These are phyloP conservation scores for Cheilosia urbana DNA, from an alignment of 2,888 invertebrate species.

Conservation along the genomic window DNA sequence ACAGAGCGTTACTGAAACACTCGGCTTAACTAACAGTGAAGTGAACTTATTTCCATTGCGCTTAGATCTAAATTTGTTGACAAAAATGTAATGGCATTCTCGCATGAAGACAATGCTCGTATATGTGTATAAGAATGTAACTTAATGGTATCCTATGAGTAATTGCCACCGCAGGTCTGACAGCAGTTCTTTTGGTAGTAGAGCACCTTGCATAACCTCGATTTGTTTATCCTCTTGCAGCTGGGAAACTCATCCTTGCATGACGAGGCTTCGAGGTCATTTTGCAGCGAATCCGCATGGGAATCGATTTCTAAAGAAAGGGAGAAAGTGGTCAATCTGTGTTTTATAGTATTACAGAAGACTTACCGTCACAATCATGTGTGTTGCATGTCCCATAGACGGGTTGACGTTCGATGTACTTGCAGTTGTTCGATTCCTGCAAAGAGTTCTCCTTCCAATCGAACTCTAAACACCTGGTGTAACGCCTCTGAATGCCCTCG, in stretches of 20 bases:
- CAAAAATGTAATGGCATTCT: constrained; percentile 32
- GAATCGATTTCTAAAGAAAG: constrained; percentile 66
- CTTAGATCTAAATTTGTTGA: constrained; percentile 30
- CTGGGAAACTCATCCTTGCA: constrained; percentile 89
- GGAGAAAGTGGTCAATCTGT: background rate
- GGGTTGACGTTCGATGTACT: constrained; percentile 83
- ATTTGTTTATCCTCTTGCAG: constrained; percentile 92
- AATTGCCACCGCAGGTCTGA: constrained; percentile 85
- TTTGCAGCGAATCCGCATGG: constrained; percentile 51
- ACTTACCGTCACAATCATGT: constrained; percentile 83
- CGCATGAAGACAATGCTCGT: constrained; percentile 15
- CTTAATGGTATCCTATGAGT: constrained; percentile 17
- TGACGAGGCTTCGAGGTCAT: constrained; percentile 78
- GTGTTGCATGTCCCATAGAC: constrained; percentile 84
- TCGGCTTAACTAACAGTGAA: constrained; percentile 23
- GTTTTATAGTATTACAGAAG: background rate
- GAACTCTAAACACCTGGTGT: constrained; percentile 85
- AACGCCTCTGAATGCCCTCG: constrained; percentile 85
- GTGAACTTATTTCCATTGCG: background rate
- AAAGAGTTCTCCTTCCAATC: constrained; percentile 81
- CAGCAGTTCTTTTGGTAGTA: constrained; percentile 94
- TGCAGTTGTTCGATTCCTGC: constrained; percentile 83
- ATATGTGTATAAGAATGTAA: background rate
- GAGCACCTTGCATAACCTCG: constrained; percentile 91
- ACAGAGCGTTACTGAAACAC: constrained; percentile 25